A percentile compares a stretch with the other conserved stretches of the same genome.
Conservation (phyloP, 92 coral and sea anemone species). For the Phenganax marumi region DNA sequence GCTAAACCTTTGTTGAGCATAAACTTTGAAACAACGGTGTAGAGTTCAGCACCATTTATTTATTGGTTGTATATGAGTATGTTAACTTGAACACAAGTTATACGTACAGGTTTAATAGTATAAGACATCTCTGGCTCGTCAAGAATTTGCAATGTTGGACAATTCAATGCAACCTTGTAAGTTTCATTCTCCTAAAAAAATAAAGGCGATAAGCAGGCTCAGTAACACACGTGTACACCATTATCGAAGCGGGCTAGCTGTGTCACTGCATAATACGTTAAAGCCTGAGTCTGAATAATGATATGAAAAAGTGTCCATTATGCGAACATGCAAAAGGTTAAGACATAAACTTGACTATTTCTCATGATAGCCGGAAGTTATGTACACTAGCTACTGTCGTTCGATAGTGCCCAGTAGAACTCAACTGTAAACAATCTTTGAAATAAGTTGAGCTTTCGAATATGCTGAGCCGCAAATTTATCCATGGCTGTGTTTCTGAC, state of each 20-base stretch:
- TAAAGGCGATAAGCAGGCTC: not conserved
- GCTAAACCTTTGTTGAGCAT: not conserved
- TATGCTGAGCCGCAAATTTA: not conserved
- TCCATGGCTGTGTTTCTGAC: not conserved
- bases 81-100: not conserved
- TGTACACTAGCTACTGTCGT: too few relatives aligned
- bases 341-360: too few relatives aligned
- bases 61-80: not conserved
- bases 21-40: not conserved
- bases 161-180: conserved; percentile 30
- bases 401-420: too few relatives aligned
- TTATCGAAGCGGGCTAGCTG: not conserved
- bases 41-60: too few relatives aligned
- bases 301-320: too few relatives aligned
- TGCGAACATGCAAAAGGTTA: too few relatives aligned
- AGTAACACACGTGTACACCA: too few relatives aligned
- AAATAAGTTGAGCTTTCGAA: not conserved
- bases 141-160: conserved; percentile 39
- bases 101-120: conserved; percentile 40
- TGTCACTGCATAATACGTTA: not conserved
- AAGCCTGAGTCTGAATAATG: not conserved
- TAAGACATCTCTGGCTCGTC: conserved; percentile 32
- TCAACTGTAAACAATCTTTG: not conserved
- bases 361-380: too few relatives aligned
- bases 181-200: conserved; percentile 26